These are phyloP conservation scores for Lepidurus apus DNA, from an alignment of 1,140 invertebrate genomes.

Conservation along the genomic window DNA sequence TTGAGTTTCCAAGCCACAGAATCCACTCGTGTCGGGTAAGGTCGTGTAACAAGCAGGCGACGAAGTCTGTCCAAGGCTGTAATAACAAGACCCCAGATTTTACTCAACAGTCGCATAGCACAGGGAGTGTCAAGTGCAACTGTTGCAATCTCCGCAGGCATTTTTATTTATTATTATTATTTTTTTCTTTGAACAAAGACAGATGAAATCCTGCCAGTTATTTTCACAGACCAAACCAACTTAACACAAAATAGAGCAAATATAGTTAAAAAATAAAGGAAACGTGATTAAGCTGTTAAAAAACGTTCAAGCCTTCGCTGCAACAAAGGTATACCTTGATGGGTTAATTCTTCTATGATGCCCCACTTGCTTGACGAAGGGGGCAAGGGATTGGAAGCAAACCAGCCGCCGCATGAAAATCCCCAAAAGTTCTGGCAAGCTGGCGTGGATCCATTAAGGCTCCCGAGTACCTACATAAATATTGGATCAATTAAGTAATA, in stretches of 20 bases:
- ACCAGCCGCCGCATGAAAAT: slow-evolving; percentile 55
- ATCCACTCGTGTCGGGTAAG: slow-evolving; percentile 34
- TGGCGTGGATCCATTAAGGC: slow-evolving; percentile 48
- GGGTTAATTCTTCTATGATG: slow-evolving; percentile 40
- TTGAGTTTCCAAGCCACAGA: slow-evolving; percentile 36
- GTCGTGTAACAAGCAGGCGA: slow-evolving; percentile 35
- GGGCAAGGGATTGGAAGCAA: slow-evolving; percentile 44
- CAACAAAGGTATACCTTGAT: slow-evolving; percentile 40
- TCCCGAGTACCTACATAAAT: slow-evolving; percentile 45
- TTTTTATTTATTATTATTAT: no score
- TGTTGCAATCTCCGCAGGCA: no score
- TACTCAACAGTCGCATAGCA: slow-evolving; percentile 12
- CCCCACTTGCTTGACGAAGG: slow-evolving; percentile 42
- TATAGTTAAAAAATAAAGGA: background rate
- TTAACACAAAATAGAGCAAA: no score
- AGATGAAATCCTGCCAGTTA: no score
- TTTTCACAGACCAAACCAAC: no score
- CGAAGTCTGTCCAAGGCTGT: slow-evolving; percentile 34
- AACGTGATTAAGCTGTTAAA: background rate
- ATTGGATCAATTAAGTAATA: background rate
- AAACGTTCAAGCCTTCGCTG: background rate
- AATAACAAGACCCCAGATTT: slow-evolving; percentile 27
- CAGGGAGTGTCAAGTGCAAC: no score
- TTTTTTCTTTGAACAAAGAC: no score
- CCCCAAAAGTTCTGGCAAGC: slow-evolving; percentile 56